Evolutionary conservation across 2,113 vertebrate genomes (phyloP).

Genomic region (Cisticola juncidis): DNA sequence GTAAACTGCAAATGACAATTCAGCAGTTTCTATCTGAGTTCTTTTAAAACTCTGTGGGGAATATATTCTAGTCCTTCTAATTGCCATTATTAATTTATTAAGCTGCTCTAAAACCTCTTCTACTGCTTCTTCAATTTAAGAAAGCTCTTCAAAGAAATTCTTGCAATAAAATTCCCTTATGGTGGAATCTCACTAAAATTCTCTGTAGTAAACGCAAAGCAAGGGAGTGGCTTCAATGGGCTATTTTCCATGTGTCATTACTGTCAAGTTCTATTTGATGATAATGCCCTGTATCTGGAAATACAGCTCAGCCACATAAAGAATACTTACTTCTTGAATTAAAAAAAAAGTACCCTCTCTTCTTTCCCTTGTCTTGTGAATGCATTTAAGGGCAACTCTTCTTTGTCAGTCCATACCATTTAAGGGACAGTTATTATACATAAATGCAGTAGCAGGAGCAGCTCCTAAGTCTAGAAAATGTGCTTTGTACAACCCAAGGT

Average conservation of each 20-base stretch:
- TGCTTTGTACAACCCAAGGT: fast-evolving
- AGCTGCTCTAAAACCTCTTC: not conserved
- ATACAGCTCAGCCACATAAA: not conserved
- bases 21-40: not conserved
- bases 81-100: slow-evolving; percentile 20
- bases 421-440: not conserved
- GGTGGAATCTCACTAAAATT: not conserved
- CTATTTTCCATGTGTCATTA: not conserved
- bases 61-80: not conserved
- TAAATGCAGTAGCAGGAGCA: not conserved
- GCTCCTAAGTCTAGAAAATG: not conserved
- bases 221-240: not conserved
- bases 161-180: not conserved
- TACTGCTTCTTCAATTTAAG: not conserved
- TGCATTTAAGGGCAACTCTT: not conserved
- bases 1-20: not conserved
- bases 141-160: not conserved
- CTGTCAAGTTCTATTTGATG: not conserved
- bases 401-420: not conserved
- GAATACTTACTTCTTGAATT: not conserved
- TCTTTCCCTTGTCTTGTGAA: not conserved
- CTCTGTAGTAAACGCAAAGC: not conserved
- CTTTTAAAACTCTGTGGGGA: not conserved
- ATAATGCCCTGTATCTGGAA: not conserved
- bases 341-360: not conserved